Percentiles rank a stretch among this genome's conserved stretches.
Evolutionary conservation across 2,113 vertebrate species (phyloP).

Genomic region (Otolemur garnettii): DNA sequence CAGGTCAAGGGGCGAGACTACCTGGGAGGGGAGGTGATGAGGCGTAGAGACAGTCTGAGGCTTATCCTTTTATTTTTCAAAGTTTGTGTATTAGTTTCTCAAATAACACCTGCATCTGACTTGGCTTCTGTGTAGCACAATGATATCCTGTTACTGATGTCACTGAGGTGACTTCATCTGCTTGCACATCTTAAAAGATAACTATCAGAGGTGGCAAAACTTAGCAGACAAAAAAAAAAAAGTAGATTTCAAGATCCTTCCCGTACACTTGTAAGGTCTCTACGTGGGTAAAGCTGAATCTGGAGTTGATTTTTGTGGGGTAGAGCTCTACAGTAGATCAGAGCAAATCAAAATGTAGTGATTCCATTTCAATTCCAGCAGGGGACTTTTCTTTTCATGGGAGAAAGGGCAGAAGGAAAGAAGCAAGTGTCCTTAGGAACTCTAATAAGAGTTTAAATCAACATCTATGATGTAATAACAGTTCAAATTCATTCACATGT

Average conservation of each 20-base stretch:
- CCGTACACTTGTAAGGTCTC: background rate
- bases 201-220: slow-evolving; percentile 54
- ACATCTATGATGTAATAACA: background rate
- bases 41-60: slow-evolving; percentile 50
- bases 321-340: background rate
- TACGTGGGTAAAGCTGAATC: background rate
- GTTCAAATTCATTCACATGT: background rate
- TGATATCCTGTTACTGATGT: slow-evolving; percentile 72
- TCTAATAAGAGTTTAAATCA: slow-evolving; percentile 11
- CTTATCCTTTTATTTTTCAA: slow-evolving; percentile 58
- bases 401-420: slow-evolving; percentile 41
- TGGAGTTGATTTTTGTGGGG: background rate
- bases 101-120: slow-evolving; percentile 18
- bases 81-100: slow-evolving; percentile 65
- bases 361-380: background rate
- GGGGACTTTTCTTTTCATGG: background rate
- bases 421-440: background rate
- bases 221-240: slow-evolving; percentile 53
- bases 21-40: background rate
- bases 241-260: slow-evolving; percentile 27
- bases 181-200: slow-evolving; percentile 63
- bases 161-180: slow-evolving; percentile 67
- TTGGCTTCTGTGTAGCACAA: slow-evolving; percentile 57
- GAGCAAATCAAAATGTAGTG: background rate
- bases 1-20: background rate